phyloP scores from a whole-genome alignment of 2,797 vertebrate species.

The Chelidonichthys spinosus region DNA sequence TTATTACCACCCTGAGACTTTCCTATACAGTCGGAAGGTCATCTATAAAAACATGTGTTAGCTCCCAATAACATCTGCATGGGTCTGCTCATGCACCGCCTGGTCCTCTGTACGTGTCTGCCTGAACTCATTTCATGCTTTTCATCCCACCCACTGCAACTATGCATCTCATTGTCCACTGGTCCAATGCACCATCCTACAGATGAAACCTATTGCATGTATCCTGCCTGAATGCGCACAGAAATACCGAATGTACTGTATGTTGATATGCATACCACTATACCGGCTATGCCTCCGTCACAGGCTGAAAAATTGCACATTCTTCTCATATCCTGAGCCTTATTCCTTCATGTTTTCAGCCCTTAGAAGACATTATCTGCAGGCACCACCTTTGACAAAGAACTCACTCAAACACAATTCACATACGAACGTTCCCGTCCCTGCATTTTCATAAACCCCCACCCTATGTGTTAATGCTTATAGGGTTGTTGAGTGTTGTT shows the following conservation, averaged over 20 bases:
- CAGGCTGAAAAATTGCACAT: conserved; percentile 8
- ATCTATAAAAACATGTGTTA: conserved; percentile 27
- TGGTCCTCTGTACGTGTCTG: neutral
- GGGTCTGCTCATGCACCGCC: neutral
- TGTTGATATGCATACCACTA: conserved; percentile 36
- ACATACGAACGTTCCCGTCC: neutral
- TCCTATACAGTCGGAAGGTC: conserved; percentile 24
- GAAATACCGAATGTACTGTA: conserved; percentile 20
- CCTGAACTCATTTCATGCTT: conserved; percentile 55
- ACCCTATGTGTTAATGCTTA: neutral
- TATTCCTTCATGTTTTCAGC: neutral
- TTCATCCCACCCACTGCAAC: conserved; percentile 46
- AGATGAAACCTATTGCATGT: conserved; percentile 26
- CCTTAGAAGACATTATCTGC: neutral
- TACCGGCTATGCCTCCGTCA: neutral
- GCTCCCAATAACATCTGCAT: conserved; percentile 14
- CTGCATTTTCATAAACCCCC: neutral
- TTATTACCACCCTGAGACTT: conserved; percentile 15
- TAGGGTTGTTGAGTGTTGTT: neutral
- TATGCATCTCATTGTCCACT: conserved; percentile 36
- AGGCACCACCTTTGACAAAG: neutral
- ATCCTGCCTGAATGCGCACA: conserved; percentile 39
- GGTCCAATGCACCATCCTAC: conserved; percentile 20
- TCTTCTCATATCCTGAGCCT: conserved; percentile 6
- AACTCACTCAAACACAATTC: conserved; percentile 3